A percentile compares a stretch with the other conserved stretches of the same genome.
phyloP scores from a whole-genome alignment of 2,797 vertebrate genomes.

The Vireo griseus region DNA sequence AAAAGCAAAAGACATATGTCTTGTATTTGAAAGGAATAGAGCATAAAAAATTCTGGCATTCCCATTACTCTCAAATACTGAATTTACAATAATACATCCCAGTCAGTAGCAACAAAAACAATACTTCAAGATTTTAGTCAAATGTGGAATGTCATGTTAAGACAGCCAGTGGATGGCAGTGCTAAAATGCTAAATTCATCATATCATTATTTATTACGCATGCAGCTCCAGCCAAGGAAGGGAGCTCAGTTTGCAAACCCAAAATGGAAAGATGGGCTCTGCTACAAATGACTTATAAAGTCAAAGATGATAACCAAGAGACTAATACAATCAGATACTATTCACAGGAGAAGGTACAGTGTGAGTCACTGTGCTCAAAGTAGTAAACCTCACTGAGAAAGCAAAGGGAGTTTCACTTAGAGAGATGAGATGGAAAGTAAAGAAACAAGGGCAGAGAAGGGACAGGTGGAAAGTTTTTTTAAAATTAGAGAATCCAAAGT shows the following conservation, averaged over 20 bases:
- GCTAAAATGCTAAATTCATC: background rate
- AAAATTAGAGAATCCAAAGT: background rate
- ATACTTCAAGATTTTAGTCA: background rate
- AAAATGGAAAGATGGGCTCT: background rate
- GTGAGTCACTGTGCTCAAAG: accelerated
- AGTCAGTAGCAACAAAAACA: background rate
- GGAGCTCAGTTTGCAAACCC: background rate
- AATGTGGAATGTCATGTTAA: background rate
- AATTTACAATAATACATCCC: background rate
- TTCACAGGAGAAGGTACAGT: background rate
- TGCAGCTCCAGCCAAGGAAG: background rate
- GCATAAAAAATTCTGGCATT: background rate
- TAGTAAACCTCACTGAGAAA: background rate
- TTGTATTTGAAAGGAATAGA: background rate
- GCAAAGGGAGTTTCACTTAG: background rate
- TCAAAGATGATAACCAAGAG: background rate
- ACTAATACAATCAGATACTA: background rate
- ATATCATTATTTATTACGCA: background rate
- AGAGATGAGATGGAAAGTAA: background rate
- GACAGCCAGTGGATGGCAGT: background rate
- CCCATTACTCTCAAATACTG: background rate
- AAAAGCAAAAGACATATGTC: background rate
- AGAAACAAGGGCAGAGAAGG: background rate
- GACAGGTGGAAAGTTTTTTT: background rate
- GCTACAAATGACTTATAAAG: background rate